These are phyloP conservation scores for Perca schrenkii DNA, from an alignment of 2,113 vertebrate genomes.

Conservation along the genomic window DNA sequence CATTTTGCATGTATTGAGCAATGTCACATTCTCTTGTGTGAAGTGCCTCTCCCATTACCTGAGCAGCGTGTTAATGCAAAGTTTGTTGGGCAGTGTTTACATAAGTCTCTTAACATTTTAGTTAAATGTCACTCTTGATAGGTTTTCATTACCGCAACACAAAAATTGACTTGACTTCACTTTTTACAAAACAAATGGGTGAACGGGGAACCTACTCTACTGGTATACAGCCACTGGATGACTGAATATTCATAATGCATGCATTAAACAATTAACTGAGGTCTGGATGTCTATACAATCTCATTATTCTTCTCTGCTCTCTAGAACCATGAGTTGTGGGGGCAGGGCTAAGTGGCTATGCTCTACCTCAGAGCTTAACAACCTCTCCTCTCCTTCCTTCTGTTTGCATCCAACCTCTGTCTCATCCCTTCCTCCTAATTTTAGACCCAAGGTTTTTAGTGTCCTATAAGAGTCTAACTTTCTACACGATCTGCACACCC, in stretches of 20 bases:
- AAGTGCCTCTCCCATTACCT: neutral
- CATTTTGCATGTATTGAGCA: neutral
- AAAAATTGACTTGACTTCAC: neutral
- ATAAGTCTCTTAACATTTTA: constrained; percentile 19
- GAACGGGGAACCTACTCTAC: neutral
- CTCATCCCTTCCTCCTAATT: neutral
- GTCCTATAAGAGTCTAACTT: neutral
- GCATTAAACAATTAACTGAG: constrained; percentile 69
- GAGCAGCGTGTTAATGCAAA: neutral
- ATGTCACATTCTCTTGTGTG: neutral
- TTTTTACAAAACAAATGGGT: neutral
- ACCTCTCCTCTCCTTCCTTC: constrained; percentile 1
- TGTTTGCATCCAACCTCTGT: neutral
- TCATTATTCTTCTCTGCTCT: constrained; percentile 60
- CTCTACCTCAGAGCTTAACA: constrained; percentile 17
- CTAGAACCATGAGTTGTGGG: constrained; percentile 18
- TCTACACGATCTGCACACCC: neutral
- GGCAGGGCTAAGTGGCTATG: constrained; percentile 46
- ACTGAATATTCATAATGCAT: constrained; percentile 25
- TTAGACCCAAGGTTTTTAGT: neutral
- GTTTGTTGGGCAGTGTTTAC: neutral
- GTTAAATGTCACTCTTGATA: constrained; percentile 3
- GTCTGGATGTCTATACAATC: constrained; percentile 52
- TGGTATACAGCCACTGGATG: constrained; percentile 14
- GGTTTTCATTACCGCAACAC: neutral